Evolutionary conservation across 2,888 invertebrate genomes (phyloP), one percentile per base, ranked within the genome.

Genomic region (Rhamnusium bicolor): DNA sequence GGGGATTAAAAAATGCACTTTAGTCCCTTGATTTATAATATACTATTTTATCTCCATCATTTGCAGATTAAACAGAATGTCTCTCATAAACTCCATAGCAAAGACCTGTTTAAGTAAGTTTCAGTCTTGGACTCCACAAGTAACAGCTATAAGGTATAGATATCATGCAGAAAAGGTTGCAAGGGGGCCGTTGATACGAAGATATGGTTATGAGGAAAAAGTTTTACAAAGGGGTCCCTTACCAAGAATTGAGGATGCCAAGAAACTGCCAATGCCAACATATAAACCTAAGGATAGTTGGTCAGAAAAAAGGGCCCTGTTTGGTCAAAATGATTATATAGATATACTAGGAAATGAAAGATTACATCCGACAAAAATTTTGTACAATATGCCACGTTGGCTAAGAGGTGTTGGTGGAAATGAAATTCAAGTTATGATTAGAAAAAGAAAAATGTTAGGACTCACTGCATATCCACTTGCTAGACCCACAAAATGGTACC

Each of bases 261-360:
- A 88, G 69, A 81, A 89, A 47, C 84, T 92, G 3, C 92, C 93
- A 0, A 91, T 95, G 84, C 95, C 95, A 0, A 89, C 91, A 46
- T 95, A 95, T 81, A 90, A 91, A 69, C 96, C 96, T 2, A 91
- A 89, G 78, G 92, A 96, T 88, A 84, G 88, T 0, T 98, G 98
- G 98, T 85, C 89, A 0, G 91, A 93, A 79, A 94, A 93, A 81
- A 91, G 91, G 83, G 96, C 97, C 1, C 86, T 96, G 0, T 97
- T 95, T 89, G 98, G 98, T 0, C 98, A 98, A 87, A 98, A 98
- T 89, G 98, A 98, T 88, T 98, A 98, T 85, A 97, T 98, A 78
- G 98, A 99, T 86, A 97, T 99, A 72, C 90, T 99, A 65, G 98
- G 98, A 1, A 92, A 94, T 84, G 96, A 95, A 32, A 90, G 90